Conservation (phyloP, 2,113 vertebrate species). For the Sitta europaea region DNA sequence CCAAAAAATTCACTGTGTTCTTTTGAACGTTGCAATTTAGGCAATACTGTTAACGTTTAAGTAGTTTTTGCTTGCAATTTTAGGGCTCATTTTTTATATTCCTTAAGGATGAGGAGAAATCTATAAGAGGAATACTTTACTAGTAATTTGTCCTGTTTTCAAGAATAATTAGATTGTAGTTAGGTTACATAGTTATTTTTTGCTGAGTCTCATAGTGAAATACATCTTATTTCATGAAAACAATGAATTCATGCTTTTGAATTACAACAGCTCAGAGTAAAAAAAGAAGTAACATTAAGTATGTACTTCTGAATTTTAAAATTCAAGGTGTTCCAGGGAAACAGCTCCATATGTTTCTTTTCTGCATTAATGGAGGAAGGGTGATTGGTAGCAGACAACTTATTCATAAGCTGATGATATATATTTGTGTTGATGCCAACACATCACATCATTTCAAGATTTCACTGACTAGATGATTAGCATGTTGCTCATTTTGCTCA, state of each 20-base stretch:
- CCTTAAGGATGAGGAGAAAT: background rate
- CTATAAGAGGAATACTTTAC: background rate
- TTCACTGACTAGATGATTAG: background rate
- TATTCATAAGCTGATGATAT: background rate
- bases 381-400: background rate
- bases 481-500: conserved; percentile 10
- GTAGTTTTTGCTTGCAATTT: background rate
- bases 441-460: background rate
- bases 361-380: background rate
- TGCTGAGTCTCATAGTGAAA: background rate
- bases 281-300: background rate
- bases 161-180: background rate
- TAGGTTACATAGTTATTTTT: background rate
- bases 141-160: background rate
- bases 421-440: background rate
- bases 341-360: background rate
- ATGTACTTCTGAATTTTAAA: background rate
- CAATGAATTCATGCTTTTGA: background rate
- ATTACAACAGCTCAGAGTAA: background rate
- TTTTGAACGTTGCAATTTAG: background rate
- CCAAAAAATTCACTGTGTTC: background rate
- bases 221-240: background rate
- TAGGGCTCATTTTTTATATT: background rate
- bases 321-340: background rate
- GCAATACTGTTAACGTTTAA: background rate